Evolutionary conservation across 2,113 vertebrate genomes (phyloP).

Genomic region (Bagarius yarrelli): DNA sequence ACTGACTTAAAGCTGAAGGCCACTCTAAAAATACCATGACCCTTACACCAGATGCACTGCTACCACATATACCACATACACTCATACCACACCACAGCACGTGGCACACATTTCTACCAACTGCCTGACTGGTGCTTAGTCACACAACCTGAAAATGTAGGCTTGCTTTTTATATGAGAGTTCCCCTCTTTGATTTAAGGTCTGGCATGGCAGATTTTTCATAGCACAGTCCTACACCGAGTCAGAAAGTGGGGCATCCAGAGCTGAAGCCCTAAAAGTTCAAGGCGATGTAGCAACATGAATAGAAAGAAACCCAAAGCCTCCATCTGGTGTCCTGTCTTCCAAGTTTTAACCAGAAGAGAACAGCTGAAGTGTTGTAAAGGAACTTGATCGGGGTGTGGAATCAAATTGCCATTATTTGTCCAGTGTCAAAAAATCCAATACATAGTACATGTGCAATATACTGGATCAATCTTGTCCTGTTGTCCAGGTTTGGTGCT

Average conservation of each 20-base stretch:
- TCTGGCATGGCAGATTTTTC: constrained; percentile 19
- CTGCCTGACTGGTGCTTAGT: constrained; percentile 43
- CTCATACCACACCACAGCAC: constrained; percentile 40
- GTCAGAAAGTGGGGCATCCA: constrained; percentile 18
- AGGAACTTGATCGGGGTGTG: not conserved
- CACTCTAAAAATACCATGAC: constrained; percentile 58
- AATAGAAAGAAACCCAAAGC: constrained; percentile 31
- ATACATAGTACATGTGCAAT: too few relatives aligned
- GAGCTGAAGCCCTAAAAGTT: constrained; percentile 7
- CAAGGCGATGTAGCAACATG: constrained; percentile 22
- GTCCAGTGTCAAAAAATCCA: too few relatives aligned
- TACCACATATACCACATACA: constrained; percentile 34
- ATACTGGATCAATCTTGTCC: too few relatives aligned
- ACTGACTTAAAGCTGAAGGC: constrained; percentile 49
- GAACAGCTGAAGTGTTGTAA: constrained; percentile 9
- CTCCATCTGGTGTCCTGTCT: constrained; percentile 62
- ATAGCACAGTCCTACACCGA: constrained; percentile 1
- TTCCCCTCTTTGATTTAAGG: constrained; percentile 16
- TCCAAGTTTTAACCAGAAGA: constrained; percentile 42
- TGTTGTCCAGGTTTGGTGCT: too few relatives aligned
- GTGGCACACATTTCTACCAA: constrained; percentile 38
- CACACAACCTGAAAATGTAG: constrained; percentile 23
- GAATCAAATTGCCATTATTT: not conserved
- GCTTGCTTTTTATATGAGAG: constrained; percentile 12
- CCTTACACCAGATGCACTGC: constrained; percentile 43